Base-by-base conservation (phyloP, 2,797 vertebrate species). In the Alectoris magna region DNA sequence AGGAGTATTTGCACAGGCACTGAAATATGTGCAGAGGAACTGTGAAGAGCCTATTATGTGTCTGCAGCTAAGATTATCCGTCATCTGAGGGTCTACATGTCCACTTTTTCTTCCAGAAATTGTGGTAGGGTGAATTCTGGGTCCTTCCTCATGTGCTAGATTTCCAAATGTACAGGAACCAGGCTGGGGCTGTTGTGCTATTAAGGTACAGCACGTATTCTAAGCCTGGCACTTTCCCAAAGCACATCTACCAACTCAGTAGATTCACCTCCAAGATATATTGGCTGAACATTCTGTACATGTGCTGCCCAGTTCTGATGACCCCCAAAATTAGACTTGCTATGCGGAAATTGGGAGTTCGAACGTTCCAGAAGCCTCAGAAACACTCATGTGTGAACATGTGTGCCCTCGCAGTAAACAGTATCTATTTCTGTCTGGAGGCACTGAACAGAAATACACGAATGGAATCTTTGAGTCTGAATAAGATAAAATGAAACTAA, bases 71-170 rank as follows among this genome's bases (percentile, higher is more conserved):
- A 48, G 36, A 76, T 44, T 85, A 66, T 87, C 78, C 10, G 5
- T 63, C 59, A 82, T 68, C 80, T 72, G 38, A 39, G 38, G 38
- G 38, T 39, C 38, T 39, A 39, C 11, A 39, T 39, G 46, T 82
- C 59, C 71, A 82, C 34, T 23, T 51, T 49, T 72, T 74, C 60
- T 71, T 49, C 44, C 49, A 49, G 70, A 70, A 87, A 70, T 60
- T 56, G 72, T 93, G 94, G 83, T 59, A 43, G 90, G 77, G 74
- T 93, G 84, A 94, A 91, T 91, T 84, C 87, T 56, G 94, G 93
- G 48, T 84, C 39, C 36, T 93, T 93, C 56, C 59, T 73, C 58
- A 14, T 59, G 74, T 39, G 16, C 36, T 48, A 84, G 36, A 80
- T 84, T 90, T 90, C 49, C 66, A 84, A 67, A 93, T 53, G 31